These are phyloP conservation scores for Gerris lacustris DNA, from an alignment of 2,888 invertebrate genomes.

Conservation along the genomic window DNA sequence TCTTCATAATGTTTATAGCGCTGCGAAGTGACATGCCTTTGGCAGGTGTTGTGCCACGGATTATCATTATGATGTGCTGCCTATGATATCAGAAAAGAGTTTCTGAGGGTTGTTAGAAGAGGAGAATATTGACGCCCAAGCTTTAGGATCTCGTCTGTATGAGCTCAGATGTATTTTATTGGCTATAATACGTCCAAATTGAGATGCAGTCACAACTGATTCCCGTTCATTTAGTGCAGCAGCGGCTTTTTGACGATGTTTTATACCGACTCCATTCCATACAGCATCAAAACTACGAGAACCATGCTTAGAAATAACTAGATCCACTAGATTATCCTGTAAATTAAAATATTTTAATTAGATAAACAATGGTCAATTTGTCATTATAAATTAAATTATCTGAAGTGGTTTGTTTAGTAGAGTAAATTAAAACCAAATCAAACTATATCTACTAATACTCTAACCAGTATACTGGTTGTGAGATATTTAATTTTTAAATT, in stretches of 20 bases:
- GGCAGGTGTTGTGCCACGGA: no score
- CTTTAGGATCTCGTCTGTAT: background rate
- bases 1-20: no score
- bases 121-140: background rate
- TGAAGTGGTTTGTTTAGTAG: no score
- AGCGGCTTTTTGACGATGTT: constrained; percentile 29
- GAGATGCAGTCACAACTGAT: background rate
- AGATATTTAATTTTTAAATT: no score
- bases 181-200: background rate
- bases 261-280: constrained; percentile 49
- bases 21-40: no score
- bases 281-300: constrained; percentile 64
- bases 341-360: no score
- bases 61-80: no score
- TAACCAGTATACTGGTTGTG: no score
- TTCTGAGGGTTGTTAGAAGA: background rate
- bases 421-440: no score
- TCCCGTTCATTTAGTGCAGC: background rate
- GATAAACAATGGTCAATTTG: no score
- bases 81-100: background rate
- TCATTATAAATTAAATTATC: no score
- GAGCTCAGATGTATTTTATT: background rate
- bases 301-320: constrained; percentile 59
- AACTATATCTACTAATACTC: no score
- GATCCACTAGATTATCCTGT: constrained; percentile 51